Percentiles rank a stretch among this genome's conserved stretches.
These are phyloP conservation scores for Aurelia aurita DNA, from an alignment of 30 jellyfish, hydroid and myxozoan genomes.

Conservation along the genomic window DNA sequence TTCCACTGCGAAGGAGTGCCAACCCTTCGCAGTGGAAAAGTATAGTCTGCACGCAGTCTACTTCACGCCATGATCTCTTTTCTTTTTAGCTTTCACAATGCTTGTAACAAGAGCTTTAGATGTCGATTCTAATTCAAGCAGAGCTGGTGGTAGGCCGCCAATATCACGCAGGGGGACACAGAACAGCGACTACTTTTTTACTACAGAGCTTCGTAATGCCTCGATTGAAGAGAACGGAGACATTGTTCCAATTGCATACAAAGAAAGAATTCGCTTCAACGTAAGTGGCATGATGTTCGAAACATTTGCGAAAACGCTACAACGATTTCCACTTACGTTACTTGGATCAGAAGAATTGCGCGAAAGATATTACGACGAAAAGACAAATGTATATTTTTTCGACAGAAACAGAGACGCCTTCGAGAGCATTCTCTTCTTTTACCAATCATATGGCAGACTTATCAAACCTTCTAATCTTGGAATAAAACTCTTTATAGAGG, in stretches of 20 bases:
- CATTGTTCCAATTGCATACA: neutral
- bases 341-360: slow-evolving; percentile 56
- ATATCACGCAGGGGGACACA: slow-evolving; percentile 29
- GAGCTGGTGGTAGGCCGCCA: slow-evolving; percentile 9
- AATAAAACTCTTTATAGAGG: slow-evolving; percentile 63
- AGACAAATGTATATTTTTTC: slow-evolving; percentile 62
- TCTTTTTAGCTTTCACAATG: slow-evolving; percentile 7
- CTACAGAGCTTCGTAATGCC: slow-evolving; percentile 25
- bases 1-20: too few species aligned
- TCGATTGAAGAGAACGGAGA: slow-evolving; percentile 10
- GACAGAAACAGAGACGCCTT: slow-evolving; percentile 84
- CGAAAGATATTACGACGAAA: slow-evolving; percentile 38
- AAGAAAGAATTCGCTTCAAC: slow-evolving; percentile 65
- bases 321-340: slow-evolving; percentile 72
- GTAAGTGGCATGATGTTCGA: slow-evolving; percentile 80
- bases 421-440: slow-evolving; percentile 73
- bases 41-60: too few species aligned
- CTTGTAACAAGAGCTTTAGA: slow-evolving; percentile 36
- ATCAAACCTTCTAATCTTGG: slow-evolving; percentile 68
- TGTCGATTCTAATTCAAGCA: slow-evolving; percentile 25
- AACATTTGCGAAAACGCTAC: slow-evolving; percentile 65
- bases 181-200: slow-evolving; percentile 18
- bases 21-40: too few species aligned
- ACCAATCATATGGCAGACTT: slow-evolving; percentile 75
- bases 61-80: too few species aligned